Evolutionary conservation across 2,113 vertebrate species (phyloP).

Genomic region (Leptobrachium ailaonicum): DNA sequence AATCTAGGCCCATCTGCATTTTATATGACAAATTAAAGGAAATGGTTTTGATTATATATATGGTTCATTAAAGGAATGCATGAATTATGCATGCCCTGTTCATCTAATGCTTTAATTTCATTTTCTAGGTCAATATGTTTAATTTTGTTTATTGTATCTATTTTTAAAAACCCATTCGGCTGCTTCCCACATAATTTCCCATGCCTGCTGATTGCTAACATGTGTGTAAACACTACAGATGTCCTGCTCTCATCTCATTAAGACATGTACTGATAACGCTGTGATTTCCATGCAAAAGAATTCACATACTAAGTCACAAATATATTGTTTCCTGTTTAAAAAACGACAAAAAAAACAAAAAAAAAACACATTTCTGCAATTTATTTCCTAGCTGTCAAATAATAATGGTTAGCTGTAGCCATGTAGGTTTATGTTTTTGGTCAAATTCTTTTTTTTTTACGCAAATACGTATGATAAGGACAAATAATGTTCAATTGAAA

Average conservation of each 20-base stretch:
- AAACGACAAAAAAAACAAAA: no score
- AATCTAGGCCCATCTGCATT: slow-evolving; percentile 14
- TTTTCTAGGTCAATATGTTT: slow-evolving; percentile 47
- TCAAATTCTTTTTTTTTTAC: no score
- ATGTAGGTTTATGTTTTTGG: no score
- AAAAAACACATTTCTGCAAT: no score
- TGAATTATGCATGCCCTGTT: slow-evolving; percentile 33
- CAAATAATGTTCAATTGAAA: neutral
- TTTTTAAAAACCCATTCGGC: slow-evolving; percentile 32
- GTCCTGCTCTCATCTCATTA: slow-evolving; percentile 4
- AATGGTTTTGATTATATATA: slow-evolving; percentile 10
- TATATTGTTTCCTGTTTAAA: neutral
- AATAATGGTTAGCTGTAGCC: no score
- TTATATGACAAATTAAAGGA: slow-evolving; percentile 10
- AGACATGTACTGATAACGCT: neutral
- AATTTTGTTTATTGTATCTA: slow-evolving; percentile 42
- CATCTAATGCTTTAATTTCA: slow-evolving; percentile 22
- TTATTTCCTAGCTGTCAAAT: neutral
- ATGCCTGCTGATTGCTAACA: slow-evolving; percentile 38
- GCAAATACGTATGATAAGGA: neutral
- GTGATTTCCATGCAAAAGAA: slow-evolving; percentile 16
- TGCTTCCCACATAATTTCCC: slow-evolving; percentile 36
- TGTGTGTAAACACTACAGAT: slow-evolving; percentile 44
- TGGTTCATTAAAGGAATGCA: slow-evolving; percentile 11
- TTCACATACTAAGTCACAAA: neutral